These are phyloP conservation scores for Leptinotarsa tumamoca DNA, from an alignment of 2,888 invertebrate species.

Conservation along the genomic window DNA sequence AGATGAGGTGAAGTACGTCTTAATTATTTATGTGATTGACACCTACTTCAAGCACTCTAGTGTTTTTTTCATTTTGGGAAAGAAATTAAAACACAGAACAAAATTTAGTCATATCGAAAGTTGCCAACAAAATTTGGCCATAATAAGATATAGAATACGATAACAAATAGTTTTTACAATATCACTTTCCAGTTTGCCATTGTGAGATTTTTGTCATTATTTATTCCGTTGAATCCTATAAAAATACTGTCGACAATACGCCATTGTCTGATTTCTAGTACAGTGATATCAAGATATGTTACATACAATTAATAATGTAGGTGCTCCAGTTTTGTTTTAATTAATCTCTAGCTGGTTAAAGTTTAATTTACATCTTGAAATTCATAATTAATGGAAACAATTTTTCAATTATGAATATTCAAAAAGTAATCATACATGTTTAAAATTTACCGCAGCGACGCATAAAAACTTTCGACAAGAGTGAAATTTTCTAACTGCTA, in stretches of 20 bases:
- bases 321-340: slow-evolving; percentile 10
- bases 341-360: slow-evolving; percentile 6
- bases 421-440: neutral
- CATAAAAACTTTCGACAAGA: slow-evolving; percentile 1
- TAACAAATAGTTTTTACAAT: no score
- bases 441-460: neutral
- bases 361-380: neutral
- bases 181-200: no score
- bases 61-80: no score
- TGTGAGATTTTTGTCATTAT: no score
- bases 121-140: no score
- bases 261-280: slow-evolving; percentile 10
- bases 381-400: neutral
- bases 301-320: slow-evolving; percentile 14
- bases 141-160: no score
- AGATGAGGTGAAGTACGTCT: no score
- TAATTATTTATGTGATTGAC: no score
- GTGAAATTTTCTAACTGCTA: neutral
- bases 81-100: no score
- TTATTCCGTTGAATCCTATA: neutral
- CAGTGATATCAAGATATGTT: neutral
- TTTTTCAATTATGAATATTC: neutral
- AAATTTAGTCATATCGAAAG: no score
- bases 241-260: neutral
- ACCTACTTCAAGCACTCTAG: no score